phyloP scores from a whole-genome alignment of 2,797 vertebrate species.

The Thunnus albacares region DNA sequence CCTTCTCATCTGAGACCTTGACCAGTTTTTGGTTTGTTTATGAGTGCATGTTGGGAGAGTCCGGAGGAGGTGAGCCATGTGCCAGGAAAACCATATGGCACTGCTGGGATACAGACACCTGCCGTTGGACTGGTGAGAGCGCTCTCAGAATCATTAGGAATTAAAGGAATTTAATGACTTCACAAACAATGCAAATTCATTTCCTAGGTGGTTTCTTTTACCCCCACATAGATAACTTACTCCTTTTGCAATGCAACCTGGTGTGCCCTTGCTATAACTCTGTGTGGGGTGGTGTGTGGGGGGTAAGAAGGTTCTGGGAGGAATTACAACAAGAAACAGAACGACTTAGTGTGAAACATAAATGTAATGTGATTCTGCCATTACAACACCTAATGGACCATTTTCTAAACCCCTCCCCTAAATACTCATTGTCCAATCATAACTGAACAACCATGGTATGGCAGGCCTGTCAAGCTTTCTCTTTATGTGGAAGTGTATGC shows the following conservation, averaged over 20 bases:
- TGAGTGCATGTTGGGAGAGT: conserved; percentile 79
- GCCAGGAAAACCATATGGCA: conserved; percentile 87
- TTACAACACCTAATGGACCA: neutral
- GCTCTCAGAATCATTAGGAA: conserved; percentile 80
- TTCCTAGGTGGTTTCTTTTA: conserved; percentile 69
- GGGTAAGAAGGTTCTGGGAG: neutral
- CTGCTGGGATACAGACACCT: conserved; percentile 82
- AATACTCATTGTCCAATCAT: neutral
- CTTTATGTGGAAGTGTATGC: too few relatives aligned
- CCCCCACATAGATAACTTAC: conserved; percentile 42
- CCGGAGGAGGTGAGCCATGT: conserved; percentile 68
- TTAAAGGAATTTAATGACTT: conserved; percentile 84
- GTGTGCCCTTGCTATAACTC: conserved; percentile 25
- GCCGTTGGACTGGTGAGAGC: conserved; percentile 75
- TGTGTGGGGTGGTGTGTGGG: conserved; percentile 11
- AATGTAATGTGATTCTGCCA: neutral
- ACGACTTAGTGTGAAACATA: neutral
- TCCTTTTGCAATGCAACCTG: conserved; percentile 44
- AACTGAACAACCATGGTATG: neutral
- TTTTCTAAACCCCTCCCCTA: neutral
- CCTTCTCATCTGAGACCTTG: conserved; percentile 80
- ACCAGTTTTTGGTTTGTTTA: conserved; percentile 83
- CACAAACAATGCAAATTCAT: conserved; percentile 78
- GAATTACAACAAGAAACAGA: conserved; percentile 20
- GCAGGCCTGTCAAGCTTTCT: neutral